Percentiles rank a stretch among this genome's conserved stretches.
Conservation (phyloP, 1,140 invertebrate genomes). For the Drepana arcuata region DNA sequence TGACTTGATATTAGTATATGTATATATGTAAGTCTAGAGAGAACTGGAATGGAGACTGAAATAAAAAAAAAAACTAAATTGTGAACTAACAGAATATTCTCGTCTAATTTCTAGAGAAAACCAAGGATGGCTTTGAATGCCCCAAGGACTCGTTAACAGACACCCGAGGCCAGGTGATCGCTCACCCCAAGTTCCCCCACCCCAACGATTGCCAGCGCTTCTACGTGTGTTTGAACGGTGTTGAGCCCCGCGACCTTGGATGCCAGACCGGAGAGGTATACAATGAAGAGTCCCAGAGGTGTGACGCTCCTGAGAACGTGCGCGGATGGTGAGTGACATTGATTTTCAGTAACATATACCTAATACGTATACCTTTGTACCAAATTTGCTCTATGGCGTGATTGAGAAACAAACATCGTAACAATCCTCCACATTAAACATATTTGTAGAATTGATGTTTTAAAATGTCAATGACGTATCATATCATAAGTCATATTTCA, state of each 20-base stretch:
- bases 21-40: no score
- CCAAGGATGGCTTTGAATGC: slow-evolving; percentile 87
- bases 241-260: slow-evolving; percentile 87
- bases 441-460: no score
- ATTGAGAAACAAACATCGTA: no score
- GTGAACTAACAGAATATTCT: neutral
- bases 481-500: no score
- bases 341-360: neutral
- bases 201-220: slow-evolving; percentile 90
- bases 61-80: neutral
- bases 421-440: no score
- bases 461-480: no score
- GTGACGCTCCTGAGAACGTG: slow-evolving; percentile 90
- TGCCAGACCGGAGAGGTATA: slow-evolving; percentile 90
- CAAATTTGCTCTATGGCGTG: no score
- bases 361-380: no score
- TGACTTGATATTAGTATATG: no score
- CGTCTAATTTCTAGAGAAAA: slow-evolving; percentile 69
- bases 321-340: slow-evolving; percentile 81
- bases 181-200: slow-evolving; percentile 91
- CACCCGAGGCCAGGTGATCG: slow-evolving; percentile 79
- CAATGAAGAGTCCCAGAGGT: slow-evolving; percentile 86
- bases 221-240: slow-evolving; percentile 90
- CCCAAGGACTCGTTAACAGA: slow-evolving; percentile 79
- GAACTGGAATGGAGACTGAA: neutral